Conservation (phyloP, 2,888 invertebrate genomes). For the Zygogramma bicolorata region DNA sequence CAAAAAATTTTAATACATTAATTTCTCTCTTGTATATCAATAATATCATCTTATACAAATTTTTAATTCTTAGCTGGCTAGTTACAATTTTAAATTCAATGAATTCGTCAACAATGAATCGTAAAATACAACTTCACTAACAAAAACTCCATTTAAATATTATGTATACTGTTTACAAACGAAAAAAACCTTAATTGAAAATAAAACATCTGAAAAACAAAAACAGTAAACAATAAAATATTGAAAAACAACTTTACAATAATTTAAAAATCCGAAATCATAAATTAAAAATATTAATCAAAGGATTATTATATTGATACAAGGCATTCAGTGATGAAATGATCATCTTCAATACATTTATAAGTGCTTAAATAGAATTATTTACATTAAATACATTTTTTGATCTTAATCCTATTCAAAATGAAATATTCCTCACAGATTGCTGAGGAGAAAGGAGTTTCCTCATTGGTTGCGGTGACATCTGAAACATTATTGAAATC, state of each 20-base stretch:
- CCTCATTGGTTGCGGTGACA: slow-evolving; percentile 60
- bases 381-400: slow-evolving; percentile 49
- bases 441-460: slow-evolving; percentile 60
- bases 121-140: not conserved
- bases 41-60: slow-evolving; percentile 4
- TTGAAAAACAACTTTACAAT: slow-evolving; percentile 33
- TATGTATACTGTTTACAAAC: slow-evolving; percentile 22
- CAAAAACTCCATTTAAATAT: slow-evolving; percentile 13
- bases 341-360: not conserved
- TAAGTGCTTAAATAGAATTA: slow-evolving; percentile 37
- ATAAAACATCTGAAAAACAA: slow-evolving; percentile 38
- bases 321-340: slow-evolving; percentile 25
- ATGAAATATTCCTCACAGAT: slow-evolving; percentile 22
- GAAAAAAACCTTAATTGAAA: slow-evolving; percentile 26
- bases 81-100: not conserved
- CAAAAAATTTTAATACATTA: not conserved
- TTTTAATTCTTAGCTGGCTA: not conserved
- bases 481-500: slow-evolving; percentile 53
- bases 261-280: slow-evolving; percentile 19
- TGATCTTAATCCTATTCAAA: not conserved
- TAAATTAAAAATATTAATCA: slow-evolving; percentile 10
- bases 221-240: slow-evolving; percentile 33
- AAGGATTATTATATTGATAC: slow-evolving; percentile 31
- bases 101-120: not conserved
- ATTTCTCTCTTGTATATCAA: not conserved